Conservation (phyloP, 1,140 invertebrate genomes). For the Andricus grossulariae region DNA sequence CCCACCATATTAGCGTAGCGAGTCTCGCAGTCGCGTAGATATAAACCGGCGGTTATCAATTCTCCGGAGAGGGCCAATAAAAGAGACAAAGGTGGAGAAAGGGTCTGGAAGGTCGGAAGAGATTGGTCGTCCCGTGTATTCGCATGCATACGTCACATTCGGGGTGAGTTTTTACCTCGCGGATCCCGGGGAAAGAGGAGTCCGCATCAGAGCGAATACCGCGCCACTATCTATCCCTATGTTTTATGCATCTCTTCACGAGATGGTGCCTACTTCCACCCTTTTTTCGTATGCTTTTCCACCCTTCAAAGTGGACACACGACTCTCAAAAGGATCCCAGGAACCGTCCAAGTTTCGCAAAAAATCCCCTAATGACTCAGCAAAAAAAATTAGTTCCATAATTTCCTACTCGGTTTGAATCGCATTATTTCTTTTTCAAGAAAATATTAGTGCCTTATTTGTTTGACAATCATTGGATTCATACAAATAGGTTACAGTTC, state of each 20-base stretch:
- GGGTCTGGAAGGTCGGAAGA: slow-evolving; percentile 48
- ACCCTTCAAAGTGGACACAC: slow-evolving; percentile 52
- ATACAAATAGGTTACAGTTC: too few species aligned
- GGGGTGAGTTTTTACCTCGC: slow-evolving; percentile 51
- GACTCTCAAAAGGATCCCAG: slow-evolving; percentile 54
- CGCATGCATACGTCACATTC: slow-evolving; percentile 49
- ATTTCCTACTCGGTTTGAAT: not conserved
- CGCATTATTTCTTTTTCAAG: not conserved
- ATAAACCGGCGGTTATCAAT: slow-evolving; percentile 57
- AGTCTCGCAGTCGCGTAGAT: slow-evolving; percentile 45
- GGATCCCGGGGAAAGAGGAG: slow-evolving; percentile 8
- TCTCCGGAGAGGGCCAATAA: slow-evolving; percentile 54
- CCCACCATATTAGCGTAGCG: slow-evolving; percentile 2
- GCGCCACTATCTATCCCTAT: slow-evolving; percentile 53
- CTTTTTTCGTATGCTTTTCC: slow-evolving; percentile 36
- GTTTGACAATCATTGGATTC: too few species aligned
- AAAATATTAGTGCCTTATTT: too few species aligned
- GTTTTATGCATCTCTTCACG: slow-evolving; percentile 56
- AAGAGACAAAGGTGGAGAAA: slow-evolving; percentile 49
- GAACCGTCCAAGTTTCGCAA: slow-evolving; percentile 39
- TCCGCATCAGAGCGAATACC: slow-evolving; percentile 34
- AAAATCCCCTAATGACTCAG: not conserved
- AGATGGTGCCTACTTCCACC: slow-evolving; percentile 44
- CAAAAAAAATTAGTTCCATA: not conserved
- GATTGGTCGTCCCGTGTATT: slow-evolving; percentile 48